These are phyloP conservation scores for Dione vanillae DNA, from an alignment of 2,888 invertebrate species.

Conservation along the genomic window DNA sequence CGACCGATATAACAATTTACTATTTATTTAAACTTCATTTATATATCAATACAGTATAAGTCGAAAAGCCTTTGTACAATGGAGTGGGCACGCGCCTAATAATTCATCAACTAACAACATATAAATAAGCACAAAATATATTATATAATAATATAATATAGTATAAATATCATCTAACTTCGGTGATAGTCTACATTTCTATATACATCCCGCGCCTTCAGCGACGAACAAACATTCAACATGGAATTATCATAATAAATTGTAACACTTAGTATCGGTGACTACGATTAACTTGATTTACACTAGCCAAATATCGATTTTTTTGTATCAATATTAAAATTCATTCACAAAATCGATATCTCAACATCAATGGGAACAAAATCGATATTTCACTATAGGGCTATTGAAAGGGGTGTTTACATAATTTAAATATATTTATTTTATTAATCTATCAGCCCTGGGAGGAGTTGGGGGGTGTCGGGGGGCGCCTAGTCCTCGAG, in stretches of 20 bases:
- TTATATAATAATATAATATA: slow-evolving; percentile 41
- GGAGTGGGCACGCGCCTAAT: background rate
- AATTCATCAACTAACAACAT: background rate
- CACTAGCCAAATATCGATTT: slow-evolving; percentile 31
- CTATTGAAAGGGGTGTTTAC: background rate
- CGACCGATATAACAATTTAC: background rate
- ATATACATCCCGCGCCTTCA: slow-evolving; percentile 42
- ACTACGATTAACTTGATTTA: slow-evolving; percentile 6
- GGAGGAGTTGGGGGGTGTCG: slow-evolving; percentile 7
- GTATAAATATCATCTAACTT: slow-evolving; percentile 45
- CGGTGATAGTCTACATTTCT: slow-evolving; percentile 36
- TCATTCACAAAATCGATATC: background rate
- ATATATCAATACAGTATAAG: background rate
- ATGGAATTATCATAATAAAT: slow-evolving; percentile 27
- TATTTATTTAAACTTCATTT: background rate
- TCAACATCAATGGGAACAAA: background rate
- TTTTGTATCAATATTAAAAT: background rate
- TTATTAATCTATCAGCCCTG: slow-evolving; percentile 8
- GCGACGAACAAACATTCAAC: slow-evolving; percentile 17
- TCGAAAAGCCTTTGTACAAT: background rate
- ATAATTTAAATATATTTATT: background rate
- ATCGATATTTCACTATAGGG: slow-evolving; percentile 35
- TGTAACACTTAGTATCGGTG: slow-evolving; percentile 38
- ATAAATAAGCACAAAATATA: slow-evolving; percentile 25
- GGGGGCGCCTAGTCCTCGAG: slow-evolving; percentile 92